These are phyloP conservation scores for Pemphigus obesinymphae DNA, from an alignment of 1,140 invertebrate genomes.

Conservation along the genomic window DNA sequence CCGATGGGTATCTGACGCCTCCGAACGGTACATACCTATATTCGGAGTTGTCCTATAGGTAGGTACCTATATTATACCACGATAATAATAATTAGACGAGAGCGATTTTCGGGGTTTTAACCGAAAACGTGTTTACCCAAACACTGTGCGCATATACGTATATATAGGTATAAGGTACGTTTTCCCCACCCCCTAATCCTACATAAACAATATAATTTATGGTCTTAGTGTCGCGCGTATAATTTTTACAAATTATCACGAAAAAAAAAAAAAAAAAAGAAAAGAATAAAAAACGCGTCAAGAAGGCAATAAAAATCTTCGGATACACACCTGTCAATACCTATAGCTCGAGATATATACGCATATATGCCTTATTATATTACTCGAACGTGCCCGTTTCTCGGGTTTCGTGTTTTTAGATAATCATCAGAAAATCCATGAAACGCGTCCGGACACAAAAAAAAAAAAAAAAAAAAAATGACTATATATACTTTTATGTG, in stretches of 20 bases:
- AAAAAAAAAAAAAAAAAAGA: too few species aligned
- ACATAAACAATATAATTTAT: constrained; percentile 10
- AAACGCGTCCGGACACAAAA: neutral
- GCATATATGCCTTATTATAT: neutral
- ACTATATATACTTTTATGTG: neutral
- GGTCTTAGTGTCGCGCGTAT: neutral
- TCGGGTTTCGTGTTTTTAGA: constrained; percentile 6
- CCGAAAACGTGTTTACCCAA: neutral
- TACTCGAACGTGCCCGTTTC: neutral
- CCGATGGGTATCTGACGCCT: too few species aligned
- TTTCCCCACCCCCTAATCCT: too few species aligned
- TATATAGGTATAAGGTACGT: neutral
- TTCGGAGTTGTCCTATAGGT: too few species aligned
- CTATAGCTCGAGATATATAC: neutral
- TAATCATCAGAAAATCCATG: constrained; percentile 4
- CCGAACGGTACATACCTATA: too few species aligned
- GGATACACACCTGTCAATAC: constrained; percentile 9
- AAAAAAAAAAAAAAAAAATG: neutral
- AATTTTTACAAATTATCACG: constrained; percentile 26
- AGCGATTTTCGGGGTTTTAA: neutral
- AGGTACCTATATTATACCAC: too few species aligned
- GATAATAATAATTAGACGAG: too few species aligned
- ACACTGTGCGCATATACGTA: neutral
- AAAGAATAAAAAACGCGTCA: neutral
- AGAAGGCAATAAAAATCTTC: constrained; percentile 2